phyloP scores from a whole-genome alignment of 1,140 invertebrate species.

The Holcopasites calliopsidis region DNA sequence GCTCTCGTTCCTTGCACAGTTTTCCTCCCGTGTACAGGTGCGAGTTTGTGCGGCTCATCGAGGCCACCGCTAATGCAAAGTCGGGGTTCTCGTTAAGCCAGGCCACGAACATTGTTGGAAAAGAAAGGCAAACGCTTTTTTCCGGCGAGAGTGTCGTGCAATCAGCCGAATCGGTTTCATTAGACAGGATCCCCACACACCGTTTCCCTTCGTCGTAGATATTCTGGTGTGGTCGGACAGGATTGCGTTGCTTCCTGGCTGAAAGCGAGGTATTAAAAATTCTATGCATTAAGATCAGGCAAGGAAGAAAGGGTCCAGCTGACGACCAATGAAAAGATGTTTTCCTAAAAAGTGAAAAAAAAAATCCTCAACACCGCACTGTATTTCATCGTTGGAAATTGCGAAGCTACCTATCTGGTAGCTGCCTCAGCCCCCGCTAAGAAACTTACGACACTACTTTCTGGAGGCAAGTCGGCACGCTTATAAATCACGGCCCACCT shows the following conservation, averaged over 20 bases:
- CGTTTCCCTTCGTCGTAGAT: background rate
- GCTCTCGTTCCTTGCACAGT: background rate
- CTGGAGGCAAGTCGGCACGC: background rate
- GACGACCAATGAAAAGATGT: too few relatives aligned
- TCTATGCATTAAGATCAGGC: background rate
- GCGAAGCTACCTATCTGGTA: background rate
- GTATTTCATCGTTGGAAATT: background rate
- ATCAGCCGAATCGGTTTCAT: slow-evolving; percentile 12
- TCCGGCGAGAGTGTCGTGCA: background rate
- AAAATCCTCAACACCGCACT: background rate
- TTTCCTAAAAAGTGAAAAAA: too few relatives aligned
- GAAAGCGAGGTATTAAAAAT: slow-evolving; percentile 4
- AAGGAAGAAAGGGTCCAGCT: too few relatives aligned
- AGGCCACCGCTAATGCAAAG: slow-evolving; percentile 26
- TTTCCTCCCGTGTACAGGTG: too few relatives aligned
- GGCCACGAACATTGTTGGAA: background rate
- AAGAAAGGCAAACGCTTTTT: background rate
- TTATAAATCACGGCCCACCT: slow-evolving; percentile 5
- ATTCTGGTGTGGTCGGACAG: too few relatives aligned
- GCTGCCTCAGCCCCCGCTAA: background rate
- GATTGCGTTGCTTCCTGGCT: background rate
- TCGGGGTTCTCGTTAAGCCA: background rate
- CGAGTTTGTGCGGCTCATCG: background rate
- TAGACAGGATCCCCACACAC: background rate
- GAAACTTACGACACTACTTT: background rate